These are phyloP conservation scores for Epiperipatus broadwayi DNA, from an alignment of 2,888 invertebrate genomes.

Conservation along the genomic window DNA sequence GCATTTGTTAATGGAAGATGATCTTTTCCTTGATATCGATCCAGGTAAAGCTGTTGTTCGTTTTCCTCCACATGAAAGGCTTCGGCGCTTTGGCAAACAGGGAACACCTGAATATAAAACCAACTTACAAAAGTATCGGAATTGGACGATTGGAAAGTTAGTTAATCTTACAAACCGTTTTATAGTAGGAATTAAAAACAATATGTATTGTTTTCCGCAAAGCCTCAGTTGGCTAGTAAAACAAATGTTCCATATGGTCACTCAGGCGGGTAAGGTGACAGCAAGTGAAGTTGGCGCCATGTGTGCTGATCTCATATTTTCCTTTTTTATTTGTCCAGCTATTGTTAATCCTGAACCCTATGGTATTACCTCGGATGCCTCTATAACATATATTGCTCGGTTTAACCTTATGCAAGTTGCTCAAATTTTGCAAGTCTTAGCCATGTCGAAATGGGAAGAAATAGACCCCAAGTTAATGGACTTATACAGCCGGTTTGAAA, in stretches of 20 bases:
- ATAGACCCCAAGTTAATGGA: conserved; percentile 51
- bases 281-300: conserved; percentile 39
- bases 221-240: conserved; percentile 73
- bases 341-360: conserved; percentile 88
- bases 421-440: conserved; percentile 75
- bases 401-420: conserved; percentile 71
- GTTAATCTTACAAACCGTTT: conserved; percentile 59
- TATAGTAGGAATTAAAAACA: conserved; percentile 56
- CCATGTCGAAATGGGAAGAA: conserved; percentile 61
- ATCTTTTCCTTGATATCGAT: conserved; percentile 75
- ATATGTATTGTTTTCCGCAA: conserved; percentile 74
- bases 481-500: conserved; percentile 58
- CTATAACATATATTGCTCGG: conserved; percentile 69
- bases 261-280: conserved; percentile 38
- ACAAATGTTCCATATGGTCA: conserved; percentile 51
- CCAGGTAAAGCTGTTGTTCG: conserved; percentile 44
- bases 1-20: conserved; percentile 64
- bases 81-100: conserved; percentile 55
- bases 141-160: conserved; percentile 47
- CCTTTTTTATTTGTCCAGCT: conserved; percentile 83
- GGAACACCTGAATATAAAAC: conserved; percentile 49
- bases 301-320: conserved; percentile 78
- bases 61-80: conserved; percentile 38
- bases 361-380: conserved; percentile 69
- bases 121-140: conserved; percentile 55